Base-by-base conservation (phyloP, 2,113 vertebrate species). In the Podarcis cretensis region DNA sequence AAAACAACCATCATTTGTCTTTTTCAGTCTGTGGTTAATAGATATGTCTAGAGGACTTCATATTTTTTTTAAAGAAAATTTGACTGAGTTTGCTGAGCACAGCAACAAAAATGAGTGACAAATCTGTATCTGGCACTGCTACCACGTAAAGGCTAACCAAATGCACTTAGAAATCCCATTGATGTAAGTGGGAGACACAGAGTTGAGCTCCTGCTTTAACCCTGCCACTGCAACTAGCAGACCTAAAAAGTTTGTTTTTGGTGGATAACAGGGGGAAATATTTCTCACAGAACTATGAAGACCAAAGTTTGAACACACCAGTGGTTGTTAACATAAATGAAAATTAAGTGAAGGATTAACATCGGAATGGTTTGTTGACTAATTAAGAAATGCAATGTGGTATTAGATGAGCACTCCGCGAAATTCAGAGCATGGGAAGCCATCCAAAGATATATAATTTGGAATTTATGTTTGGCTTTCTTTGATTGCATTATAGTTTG, bases 51-150 rank as follows among this genome's bases (percentile, higher is more conserved):
- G 74, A 12, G 30, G n/a, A n/a, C 76, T 87, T 75, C 77, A 84
- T 40, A 0, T 48, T 9, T n/a, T n/a, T n/a, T 73, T 73, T 25
- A 76, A 76, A 40, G 43, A 32, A 91, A 88, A 91, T 66, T 83
- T 0, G 77, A 63, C 5, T 81, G 76, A 0, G 0, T 79, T 63
- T 85, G 68, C 76, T 91, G 91, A 93, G 86, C 81, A 93, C 83
- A 25, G 40, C 86, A 90, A 85, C 82, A 75, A 90, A 90, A 86
- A 73, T n/a, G 16, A 94, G 89, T 74, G 92, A 95, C 84, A 77
- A 91, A 92, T 71, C 89, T 43, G 21, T 92, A 65, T 48, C 86
- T 92, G 84, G 78, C 90, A 92, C 79, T 92, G 88, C 82, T 88
- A 63, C 71, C 63, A 89, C 86, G 12, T 68, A 54, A 90, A 74